Percentiles rank a stretch among this genome's conserved stretches.
Conservation (phyloP, 2,888 invertebrate species). For the Cryptocephalus primarius region DNA sequence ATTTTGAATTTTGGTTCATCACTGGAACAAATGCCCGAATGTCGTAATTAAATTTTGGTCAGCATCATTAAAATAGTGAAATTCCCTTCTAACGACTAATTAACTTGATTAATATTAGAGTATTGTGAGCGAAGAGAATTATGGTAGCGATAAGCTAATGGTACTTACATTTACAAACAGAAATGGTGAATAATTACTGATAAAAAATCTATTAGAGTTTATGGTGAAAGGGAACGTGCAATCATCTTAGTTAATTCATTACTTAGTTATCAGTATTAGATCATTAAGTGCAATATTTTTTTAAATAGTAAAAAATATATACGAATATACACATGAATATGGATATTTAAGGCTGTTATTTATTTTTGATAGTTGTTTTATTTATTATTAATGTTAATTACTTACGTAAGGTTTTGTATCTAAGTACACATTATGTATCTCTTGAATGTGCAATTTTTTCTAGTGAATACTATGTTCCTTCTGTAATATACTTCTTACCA, state of each 20-base stretch:
- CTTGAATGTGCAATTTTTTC: slow-evolving; percentile 10
- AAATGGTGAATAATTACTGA: not conserved
- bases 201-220: slow-evolving; percentile 5
- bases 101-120: too few relatives aligned
- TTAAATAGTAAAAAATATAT: slow-evolving; percentile 8
- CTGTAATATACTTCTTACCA: slow-evolving; percentile 23
- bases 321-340: not conserved
- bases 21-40: too few relatives aligned
- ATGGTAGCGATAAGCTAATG: too few relatives aligned
- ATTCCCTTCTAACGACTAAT: too few relatives aligned
- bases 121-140: too few relatives aligned
- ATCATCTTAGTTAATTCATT: not conserved
- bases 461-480: slow-evolving; percentile 18
- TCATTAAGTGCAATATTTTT: slow-evolving; percentile 17
- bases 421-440: not conserved
- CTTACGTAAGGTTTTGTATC: slow-evolving; percentile 13
- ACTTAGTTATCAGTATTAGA: slow-evolving; percentile 3
- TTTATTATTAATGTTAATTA: slow-evolving; percentile 8
- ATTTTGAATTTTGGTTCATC: too few relatives aligned
- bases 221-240: slow-evolving; percentile 5
- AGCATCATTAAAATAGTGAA: too few relatives aligned
- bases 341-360: slow-evolving; percentile 16
- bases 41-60: too few relatives aligned
- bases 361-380: slow-evolving; percentile 20
- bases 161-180: too few relatives aligned